Evolutionary conservation across 2,797 vertebrate species (phyloP).

Genomic region (Catostomus latipinnis): DNA sequence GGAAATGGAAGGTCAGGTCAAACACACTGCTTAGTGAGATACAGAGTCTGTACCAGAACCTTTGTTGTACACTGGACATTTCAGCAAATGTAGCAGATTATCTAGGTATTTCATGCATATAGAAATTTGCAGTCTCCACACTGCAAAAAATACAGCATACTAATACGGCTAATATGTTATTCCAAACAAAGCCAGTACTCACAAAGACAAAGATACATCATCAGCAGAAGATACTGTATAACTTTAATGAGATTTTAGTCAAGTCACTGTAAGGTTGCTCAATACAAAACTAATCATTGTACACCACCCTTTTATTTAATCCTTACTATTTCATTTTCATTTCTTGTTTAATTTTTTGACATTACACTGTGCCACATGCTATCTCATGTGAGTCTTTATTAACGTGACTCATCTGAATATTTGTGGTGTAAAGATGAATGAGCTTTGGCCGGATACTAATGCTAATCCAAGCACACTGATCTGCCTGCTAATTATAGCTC

Average conservation of each 20-base stretch:
- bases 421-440: conserved; percentile 9
- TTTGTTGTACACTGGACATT: no score
- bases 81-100: not conserved
- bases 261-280: no score
- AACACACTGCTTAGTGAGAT: not conserved
- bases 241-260: no score
- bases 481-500: conserved; percentile 69
- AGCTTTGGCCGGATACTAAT: conserved; percentile 64
- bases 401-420: conserved; percentile 21
- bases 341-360: conserved; percentile 1
- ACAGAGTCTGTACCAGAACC: not conserved
- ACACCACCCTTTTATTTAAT: no score
- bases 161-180: no score
- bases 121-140: no score
- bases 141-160: no score
- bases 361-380: not conserved
- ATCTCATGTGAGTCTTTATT: not conserved
- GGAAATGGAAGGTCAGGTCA: not conserved
- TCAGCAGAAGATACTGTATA: no score
- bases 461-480: conserved; percentile 66
- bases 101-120: not conserved
- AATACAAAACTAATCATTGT: no score
- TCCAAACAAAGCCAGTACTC: not conserved
- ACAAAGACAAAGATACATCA: no score
- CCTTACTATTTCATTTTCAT: not conserved